Evolutionary conservation across 2,888 invertebrate species (phyloP).

Genomic region (Reticulitermes lucifugus): DNA sequence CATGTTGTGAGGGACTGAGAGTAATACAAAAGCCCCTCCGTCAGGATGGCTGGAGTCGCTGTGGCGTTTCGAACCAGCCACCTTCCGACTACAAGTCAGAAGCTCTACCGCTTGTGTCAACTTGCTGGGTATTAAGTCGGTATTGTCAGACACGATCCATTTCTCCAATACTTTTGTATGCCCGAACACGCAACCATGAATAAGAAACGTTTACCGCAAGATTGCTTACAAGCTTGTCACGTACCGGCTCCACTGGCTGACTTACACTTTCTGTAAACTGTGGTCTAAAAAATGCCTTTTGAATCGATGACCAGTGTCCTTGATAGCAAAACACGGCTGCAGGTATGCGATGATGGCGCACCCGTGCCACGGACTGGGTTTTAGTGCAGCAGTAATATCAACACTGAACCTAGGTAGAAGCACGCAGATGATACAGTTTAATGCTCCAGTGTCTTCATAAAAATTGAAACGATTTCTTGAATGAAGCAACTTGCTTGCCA

Average conservation of each 20-base stretch:
- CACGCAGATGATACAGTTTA: no score
- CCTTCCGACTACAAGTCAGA: no score
- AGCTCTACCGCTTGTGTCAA: no score
- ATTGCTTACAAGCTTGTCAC: slow-evolving; percentile 6
- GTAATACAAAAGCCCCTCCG: no score
- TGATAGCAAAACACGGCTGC: slow-evolving; percentile 1
- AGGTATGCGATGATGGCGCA: not conserved
- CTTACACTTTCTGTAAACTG: slow-evolving; percentile 4
- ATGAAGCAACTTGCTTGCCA: no score
- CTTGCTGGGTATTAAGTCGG: not conserved
- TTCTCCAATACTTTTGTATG: not conserved
- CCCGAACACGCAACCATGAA: not conserved
- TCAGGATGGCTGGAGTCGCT: no score
- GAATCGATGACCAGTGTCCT: slow-evolving; percentile 34
- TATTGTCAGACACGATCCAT: not conserved
- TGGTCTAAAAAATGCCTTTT: slow-evolving; percentile 14
- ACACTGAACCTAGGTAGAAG: not conserved
- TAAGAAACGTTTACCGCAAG: slow-evolving; percentile 33
- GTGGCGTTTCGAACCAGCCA: no score
- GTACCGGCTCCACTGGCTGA: not conserved
- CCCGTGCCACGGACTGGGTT: not conserved
- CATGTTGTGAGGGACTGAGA: no score
- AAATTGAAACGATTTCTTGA: no score
- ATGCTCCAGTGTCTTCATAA: no score
- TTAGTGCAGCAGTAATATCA: not conserved